Evolutionary conservation across 1,140 invertebrate species (phyloP).

Genomic region (Atopsyche davidsoni): DNA sequence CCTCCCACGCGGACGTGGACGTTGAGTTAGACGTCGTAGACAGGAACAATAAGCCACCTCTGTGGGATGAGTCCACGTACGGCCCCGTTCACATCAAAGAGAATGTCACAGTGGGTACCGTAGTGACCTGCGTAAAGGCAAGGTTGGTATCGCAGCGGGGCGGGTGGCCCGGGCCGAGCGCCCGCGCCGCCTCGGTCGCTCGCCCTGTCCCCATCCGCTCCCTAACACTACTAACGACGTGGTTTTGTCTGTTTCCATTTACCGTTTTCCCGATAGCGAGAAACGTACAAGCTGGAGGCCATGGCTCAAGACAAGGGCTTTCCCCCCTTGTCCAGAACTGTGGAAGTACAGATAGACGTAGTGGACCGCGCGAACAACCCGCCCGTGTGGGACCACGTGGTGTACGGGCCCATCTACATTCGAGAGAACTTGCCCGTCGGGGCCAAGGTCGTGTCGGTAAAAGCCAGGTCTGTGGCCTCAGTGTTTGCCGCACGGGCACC

Average conservation of each 20-base stretch:
- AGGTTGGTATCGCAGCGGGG: constrained; percentile 78
- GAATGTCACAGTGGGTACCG: constrained; percentile 95
- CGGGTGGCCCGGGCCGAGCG: constrained; percentile 27
- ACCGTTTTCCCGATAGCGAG: constrained; percentile 69
- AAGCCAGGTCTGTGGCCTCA: constrained; percentile 86
- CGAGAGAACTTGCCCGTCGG: constrained; percentile 95
- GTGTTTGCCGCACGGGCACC: constrained; percentile 49
- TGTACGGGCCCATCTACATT: constrained; percentile 94
- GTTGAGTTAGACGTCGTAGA: constrained; percentile 96
- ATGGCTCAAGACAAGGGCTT: constrained; percentile 94
- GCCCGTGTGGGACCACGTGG: constrained; percentile 91
- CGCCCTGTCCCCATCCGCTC: constrained; percentile 37
- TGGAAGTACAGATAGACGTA: constrained; percentile 96
- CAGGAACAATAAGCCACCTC: constrained; percentile 94
- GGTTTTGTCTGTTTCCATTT: constrained; percentile 59
- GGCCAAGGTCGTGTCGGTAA: constrained; percentile 92
- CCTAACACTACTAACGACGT: constrained; percentile 57
- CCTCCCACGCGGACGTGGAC: constrained; percentile 87
- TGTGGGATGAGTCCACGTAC: constrained; percentile 90
- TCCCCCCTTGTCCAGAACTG: constrained; percentile 85
- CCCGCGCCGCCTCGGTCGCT: constrained; percentile 35
- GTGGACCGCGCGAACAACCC: constrained; percentile 96
- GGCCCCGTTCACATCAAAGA: constrained; percentile 94
- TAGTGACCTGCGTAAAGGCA: constrained; percentile 93
- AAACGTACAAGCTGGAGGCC: constrained; percentile 94